phyloP scores from a whole-genome alignment of 2,113 vertebrate species.

The Morone chrysops region DNA sequence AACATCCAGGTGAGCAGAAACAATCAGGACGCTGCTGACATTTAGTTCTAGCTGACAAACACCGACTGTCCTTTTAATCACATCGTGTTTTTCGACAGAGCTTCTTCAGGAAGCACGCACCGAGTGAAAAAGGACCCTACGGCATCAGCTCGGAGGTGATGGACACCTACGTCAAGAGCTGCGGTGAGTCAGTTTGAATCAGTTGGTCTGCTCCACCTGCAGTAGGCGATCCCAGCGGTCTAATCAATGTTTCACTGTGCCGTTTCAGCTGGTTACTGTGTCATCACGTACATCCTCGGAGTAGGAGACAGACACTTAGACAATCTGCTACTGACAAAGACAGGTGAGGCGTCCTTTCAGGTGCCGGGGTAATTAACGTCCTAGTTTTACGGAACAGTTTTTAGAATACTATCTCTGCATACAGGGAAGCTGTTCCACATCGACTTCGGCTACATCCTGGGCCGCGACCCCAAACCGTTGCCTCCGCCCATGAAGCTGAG shows the following conservation, averaged over 20 bases:
- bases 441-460: slow-evolving; percentile 99
- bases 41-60: neutral
- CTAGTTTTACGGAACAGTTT: neutral
- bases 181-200: slow-evolving; percentile 85
- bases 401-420: neutral
- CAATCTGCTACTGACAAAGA: slow-evolving; percentile 97
- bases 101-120: slow-evolving; percentile 96
- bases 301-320: slow-evolving; percentile 98
- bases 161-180: slow-evolving; percentile 99
- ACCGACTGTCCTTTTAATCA: neutral
- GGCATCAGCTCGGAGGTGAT: slow-evolving; percentile 98
- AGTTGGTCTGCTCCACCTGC: accelerated
- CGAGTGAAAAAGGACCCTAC: slow-evolving; percentile 95
- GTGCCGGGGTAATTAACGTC: accelerated
- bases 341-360: slow-evolving; percentile 71
- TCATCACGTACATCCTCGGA: slow-evolving; percentile 98
- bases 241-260: neutral
- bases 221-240: neutral
- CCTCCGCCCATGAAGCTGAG: slow-evolving; percentile 99
- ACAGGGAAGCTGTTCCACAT: slow-evolving; percentile 98
- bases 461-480: slow-evolving; percentile 96
- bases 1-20: slow-evolving; percentile 93
- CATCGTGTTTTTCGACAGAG: slow-evolving; percentile 83
- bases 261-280: slow-evolving; percentile 94
- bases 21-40: accelerated